Evolutionary conservation across 2,113 vertebrate genomes (phyloP), one percentile per base, ranked within the genome.

Genomic region (Ginglymostoma cirratum): DNA sequence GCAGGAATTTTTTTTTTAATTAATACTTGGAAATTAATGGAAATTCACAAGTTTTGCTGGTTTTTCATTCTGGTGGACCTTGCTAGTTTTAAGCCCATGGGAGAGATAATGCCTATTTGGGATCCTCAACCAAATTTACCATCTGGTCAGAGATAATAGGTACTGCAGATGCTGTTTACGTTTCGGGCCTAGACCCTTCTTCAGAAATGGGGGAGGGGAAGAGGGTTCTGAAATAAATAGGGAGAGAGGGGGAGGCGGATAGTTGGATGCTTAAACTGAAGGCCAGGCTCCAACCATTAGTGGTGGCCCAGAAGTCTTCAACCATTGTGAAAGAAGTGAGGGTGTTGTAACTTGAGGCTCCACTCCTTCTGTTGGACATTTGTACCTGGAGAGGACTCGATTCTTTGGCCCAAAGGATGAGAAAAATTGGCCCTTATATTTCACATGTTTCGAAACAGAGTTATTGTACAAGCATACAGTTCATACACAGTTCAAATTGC

Each of bases 401-500:
- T 90, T 90, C 55, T 27, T 61, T 6, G 87, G 55, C 12, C 87
- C 61, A 30, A 92, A 7, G 87, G 87, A 65, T 92, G 52, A 89
- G 86, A 34, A 55, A 89, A 89, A 55, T 90, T 61, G 52, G 52
- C 52, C 30, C 27, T 34, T 90, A 34, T 65, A 61, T 34, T 30
- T 65, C 30, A 34, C 52, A n/a, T 61, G 55, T 92, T 92, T 61
- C 30, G 8, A 61, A 92, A 61, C 30, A 19, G 52, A 15, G 55
- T 65, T 92, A 30, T 61, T 65, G 30, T 61, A 92, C 27, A 61
- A 65, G 55, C 87, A n/a, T n/a, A 30, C 30, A 92, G 87, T 92
- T 92, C 55, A 65, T 65, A 52, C 52, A 92, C 52, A 92, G 87
- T 92, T 92, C 87, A 92, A n/a, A 34, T n/a, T 92, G 87, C 55